Evolutionary conservation across 2,888 invertebrate genomes (phyloP), one percentile per base, ranked within the genome.

Genomic region (Polydesmus complanatus): DNA sequence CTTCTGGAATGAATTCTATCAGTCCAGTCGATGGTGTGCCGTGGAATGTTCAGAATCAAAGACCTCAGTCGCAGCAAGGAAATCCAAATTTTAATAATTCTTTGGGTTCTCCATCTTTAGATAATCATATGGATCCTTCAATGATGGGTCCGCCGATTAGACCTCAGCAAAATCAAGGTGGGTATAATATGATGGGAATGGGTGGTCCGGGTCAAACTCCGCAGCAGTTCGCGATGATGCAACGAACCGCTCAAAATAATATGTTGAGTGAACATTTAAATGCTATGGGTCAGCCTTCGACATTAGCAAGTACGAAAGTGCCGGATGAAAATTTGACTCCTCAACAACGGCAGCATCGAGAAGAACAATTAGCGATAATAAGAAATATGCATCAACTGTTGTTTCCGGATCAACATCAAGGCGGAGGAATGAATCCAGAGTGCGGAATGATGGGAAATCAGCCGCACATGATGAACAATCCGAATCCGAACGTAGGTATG

Each of bases 271-370:
- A 37, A 37, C 37, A 37, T 37, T 68, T 68, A 63, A 68, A 69
- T 60, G 69, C 65, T 26, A 60, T 61, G 57, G 63, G 61, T 56
- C 63, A 59, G 56, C 63, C 52, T n/a, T n/a, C n/a, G n/a, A 37
- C 63, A 19, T 48, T 63, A 5, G 53, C 63, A 49, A 61, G 86
- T 67, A 88, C 91, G 54, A 91, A 93, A 81, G 88, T 93, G 70
- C 92, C 92, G 68, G 92, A 92, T 76, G 95, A 95, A 77, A 93
- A 94, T 76, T 78, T 96, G 68, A 96, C 96, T 59, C 94, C 95
- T 47, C 92, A 95, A 73, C 95, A 96, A 73, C 81, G 92, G 60
- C 90, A 92, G 65, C 91, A 93, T 73, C 81, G 96, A 63, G 94
- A 94, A 75, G 91, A 91, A 70, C 89, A 93, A 70, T 77, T 96